Base-by-base conservation (phyloP, 2,888 invertebrate species). In the Ormyrus labotus region DNA sequence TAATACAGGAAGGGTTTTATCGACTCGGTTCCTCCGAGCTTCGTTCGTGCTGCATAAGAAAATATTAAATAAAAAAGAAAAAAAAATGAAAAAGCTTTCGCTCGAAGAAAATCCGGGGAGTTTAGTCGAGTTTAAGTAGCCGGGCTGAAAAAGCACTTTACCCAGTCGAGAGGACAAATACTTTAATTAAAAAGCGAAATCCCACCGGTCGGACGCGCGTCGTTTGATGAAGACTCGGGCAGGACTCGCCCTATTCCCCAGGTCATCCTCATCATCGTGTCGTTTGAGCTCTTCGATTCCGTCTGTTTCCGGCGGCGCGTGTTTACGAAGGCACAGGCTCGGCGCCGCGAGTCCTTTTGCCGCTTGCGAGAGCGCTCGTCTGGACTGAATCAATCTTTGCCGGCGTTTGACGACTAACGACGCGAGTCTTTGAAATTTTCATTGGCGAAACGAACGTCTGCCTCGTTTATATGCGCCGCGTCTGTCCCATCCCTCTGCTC, bases 211-310 rank as follows among this genome's bases (percentile, higher is more conserved):
- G 34, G 34, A 34, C 34, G 2, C 34, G 34, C 34, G 34, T 34
- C 64, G 60, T 75, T 75, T 64, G 75, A 72, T 72, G 34, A 34
- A 34, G 34, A 34, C 34, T 34, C 34, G 4, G 34, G 34, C 34
- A 34, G 34, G 34, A 34, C 4, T 34, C 34, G 34, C 34, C 4
- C 34, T 34, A 34, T 34, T 34, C 34, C 13, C 48, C 51, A 57
- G 53, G 51, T 72, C 72, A 61, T 73, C 58, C 71, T 64, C 68
- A 53, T 55, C 69, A 63, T 61, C 65, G 53, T 70, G 55, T 78
- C 78, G 73, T 78, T 78, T 71, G 63, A 61, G 76, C 78, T 73
- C 77, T 78, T 81, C 79, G 75, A 81, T 81, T 81, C 79, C 58
- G 76, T 76, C 81, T 81, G 79, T 81, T 78, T 65, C 74, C 50